phyloP scores from a whole-genome alignment of 1,140 invertebrate species.

The Drosophila pruinosa region DNA sequence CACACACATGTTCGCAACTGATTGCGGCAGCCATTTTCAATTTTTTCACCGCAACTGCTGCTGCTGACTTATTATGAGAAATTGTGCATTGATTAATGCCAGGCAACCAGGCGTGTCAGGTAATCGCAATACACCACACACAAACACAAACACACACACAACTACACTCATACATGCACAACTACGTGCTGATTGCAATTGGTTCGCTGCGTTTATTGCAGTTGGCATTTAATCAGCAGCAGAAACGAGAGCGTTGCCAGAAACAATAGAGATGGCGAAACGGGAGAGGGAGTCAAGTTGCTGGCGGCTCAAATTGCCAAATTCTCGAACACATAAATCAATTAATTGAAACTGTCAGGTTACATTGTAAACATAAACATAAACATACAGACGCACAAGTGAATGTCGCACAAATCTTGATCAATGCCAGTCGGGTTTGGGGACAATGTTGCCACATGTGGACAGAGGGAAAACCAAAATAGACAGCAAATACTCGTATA shows the following conservation, averaged over 20 bases:
- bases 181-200: conserved; percentile 35
- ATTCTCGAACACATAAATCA: conserved; percentile 65
- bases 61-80: conserved; percentile 63
- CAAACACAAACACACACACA: not conserved
- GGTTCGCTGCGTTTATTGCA: conserved; percentile 11
- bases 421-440: conserved; percentile 19
- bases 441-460: conserved; percentile 1
- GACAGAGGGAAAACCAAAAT: conserved; percentile 11
- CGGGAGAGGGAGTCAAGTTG: not conserved
- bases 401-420: conserved; percentile 37
- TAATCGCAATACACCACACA: conserved; percentile 14
- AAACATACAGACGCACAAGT: conserved; percentile 9
- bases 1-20: not conserved
- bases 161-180: not conserved
- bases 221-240: conserved; percentile 25
- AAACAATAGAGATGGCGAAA: not conserved
- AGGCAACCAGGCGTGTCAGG: conserved; percentile 18
- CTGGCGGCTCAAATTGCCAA: conserved; percentile 31
- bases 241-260: not conserved
- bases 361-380: conserved; percentile 65
- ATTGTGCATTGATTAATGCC: conserved; percentile 54
- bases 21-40: conserved; percentile 46
- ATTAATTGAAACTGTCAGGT: conserved; percentile 71
- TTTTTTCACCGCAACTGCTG: conserved; percentile 53
- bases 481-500: conserved; percentile 9